phyloP scores from a whole-genome alignment of 2,888 invertebrate species.

The Plusia festucae region DNA sequence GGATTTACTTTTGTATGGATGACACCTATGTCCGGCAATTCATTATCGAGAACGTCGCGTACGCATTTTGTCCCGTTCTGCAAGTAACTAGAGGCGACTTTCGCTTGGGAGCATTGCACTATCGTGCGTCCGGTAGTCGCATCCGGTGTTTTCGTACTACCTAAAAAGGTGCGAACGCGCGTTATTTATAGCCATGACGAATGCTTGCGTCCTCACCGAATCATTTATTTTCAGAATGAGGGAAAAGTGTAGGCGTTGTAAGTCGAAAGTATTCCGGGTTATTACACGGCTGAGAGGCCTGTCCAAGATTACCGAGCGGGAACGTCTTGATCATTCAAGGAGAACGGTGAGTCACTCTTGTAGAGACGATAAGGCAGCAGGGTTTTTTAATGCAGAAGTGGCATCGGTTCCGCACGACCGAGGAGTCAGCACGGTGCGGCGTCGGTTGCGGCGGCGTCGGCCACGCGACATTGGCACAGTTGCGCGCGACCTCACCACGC shows the following conservation, averaged over 20 bases:
- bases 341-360: slow-evolving; percentile 57
- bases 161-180: slow-evolving; percentile 88
- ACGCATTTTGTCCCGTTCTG: slow-evolving; percentile 59
- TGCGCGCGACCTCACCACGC: slow-evolving; percentile 83
- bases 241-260: slow-evolving; percentile 74
- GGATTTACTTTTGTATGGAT: slow-evolving; percentile 77
- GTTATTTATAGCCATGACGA: slow-evolving; percentile 87
- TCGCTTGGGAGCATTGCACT: slow-evolving; percentile 80
- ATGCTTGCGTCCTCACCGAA: slow-evolving; percentile 74
- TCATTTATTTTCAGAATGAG: slow-evolving; percentile 82
- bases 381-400: slow-evolving; percentile 54
- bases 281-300: slow-evolving; percentile 54
- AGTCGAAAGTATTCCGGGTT: slow-evolving; percentile 67
- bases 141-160: slow-evolving; percentile 87
- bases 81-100: slow-evolving; percentile 71
- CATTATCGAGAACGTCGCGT: slow-evolving; percentile 67
- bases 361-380: slow-evolving; percentile 37
- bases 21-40: slow-evolving; percentile 82
- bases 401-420: slow-evolving; percentile 82
- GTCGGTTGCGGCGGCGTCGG: slow-evolving; percentile 69
- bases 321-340: slow-evolving; percentile 49
- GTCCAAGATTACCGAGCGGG: slow-evolving; percentile 29
- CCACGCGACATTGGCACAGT: slow-evolving; percentile 87
- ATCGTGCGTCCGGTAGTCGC: slow-evolving; percentile 84
- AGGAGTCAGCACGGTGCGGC: slow-evolving; percentile 66